Conservation (phyloP, 2,888 invertebrate species). For the Leptinotarsa rubiginosa region DNA sequence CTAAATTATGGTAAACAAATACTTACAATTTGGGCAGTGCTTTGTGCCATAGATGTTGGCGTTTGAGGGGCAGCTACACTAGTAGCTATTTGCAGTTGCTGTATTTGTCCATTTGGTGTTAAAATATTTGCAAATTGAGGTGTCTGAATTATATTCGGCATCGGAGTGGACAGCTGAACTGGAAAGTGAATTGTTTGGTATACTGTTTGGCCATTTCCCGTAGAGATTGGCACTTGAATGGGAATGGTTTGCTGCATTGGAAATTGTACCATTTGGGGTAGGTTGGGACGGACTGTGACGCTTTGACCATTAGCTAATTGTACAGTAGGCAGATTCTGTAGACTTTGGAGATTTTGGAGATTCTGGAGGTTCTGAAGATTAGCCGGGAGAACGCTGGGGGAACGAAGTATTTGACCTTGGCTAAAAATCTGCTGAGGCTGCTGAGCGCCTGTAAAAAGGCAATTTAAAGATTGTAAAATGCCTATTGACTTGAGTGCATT, state of each 20-base stretch:
- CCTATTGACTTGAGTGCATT: too few species aligned
- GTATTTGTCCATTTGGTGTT: conserved; percentile 90
- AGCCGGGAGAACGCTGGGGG: conserved; percentile 77
- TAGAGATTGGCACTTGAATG: conserved; percentile 90
- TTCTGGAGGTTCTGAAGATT: conserved; percentile 75
- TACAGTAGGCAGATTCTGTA: conserved; percentile 69
- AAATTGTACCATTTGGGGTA: conserved; percentile 69
- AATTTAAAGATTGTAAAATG: too few species aligned
- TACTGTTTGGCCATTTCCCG: conserved; percentile 89
- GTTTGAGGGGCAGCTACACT: conserved; percentile 64
- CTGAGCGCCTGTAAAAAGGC: conserved; percentile 62
- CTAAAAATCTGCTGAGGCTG: conserved; percentile 70
- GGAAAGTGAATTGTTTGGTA: conserved; percentile 96
- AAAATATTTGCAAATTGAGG: conserved; percentile 71
- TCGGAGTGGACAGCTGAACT: conserved; percentile 78
- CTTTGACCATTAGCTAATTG: conserved; percentile 80
- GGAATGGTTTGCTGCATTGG: conserved; percentile 85
- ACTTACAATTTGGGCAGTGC: conserved; percentile 38
- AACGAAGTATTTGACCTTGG: conserved; percentile 81
- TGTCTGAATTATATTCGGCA: conserved; percentile 69
- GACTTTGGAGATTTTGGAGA: conserved; percentile 76
- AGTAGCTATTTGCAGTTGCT: conserved; percentile 82
- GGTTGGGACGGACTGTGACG: conserved; percentile 74
- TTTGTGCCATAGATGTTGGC: conserved; percentile 67
- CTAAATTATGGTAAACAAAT: neutral